Base-by-base conservation (phyloP, 2,888 invertebrate genomes). In the Cataglyphis rosenhaueri region DNA sequence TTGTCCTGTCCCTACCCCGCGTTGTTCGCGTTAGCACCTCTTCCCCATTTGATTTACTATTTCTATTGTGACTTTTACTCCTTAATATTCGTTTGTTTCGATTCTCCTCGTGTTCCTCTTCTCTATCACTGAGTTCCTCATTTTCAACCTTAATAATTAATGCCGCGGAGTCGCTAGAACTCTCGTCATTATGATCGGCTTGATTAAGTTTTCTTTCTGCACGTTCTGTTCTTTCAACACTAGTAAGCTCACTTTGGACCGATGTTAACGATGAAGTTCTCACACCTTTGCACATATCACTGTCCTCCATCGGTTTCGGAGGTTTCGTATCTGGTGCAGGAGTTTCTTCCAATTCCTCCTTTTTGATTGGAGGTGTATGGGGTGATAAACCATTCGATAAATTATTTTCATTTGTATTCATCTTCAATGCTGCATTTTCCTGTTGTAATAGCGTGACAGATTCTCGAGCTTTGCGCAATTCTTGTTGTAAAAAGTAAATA, bases 401-500 rank as follows among this genome's bases (percentile, higher is more conserved):
- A 87, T 92, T 94, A 79, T 87, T 92, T 65, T 89, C 88, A 38
- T 87, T 89, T 44, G 90, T 83, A 81, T 85, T 89, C 38, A 89
- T 83, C 83, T 93, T 94, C 57, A 94, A 87, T 8, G 92, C 83
- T 18, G 91, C 88, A 83, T 95, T 94, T 89, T 96, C 97, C 90
- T 96, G 96, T 90, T 97, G 96, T 55, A 97, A 94, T n/a, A 95
- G 94, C 75, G 95, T 95, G 83, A 96, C 96, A 52, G 96, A 96
- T 88, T 97, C 97, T 91, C 97, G 97, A 15, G 97, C 96, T 91
- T 98, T 98, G 83, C 98, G 97, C 84, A 99, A 95, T 95, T 99
- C 98, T 94, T 98, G 98, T 93, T 99, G 99, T 84, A 99, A 96
- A 95, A 98, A 98, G 94, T 98, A 96, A 93, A 99, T 99, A 86